Conservation (phyloP, 2,113 vertebrate species). For the Gracilinanus agilis region DNA sequence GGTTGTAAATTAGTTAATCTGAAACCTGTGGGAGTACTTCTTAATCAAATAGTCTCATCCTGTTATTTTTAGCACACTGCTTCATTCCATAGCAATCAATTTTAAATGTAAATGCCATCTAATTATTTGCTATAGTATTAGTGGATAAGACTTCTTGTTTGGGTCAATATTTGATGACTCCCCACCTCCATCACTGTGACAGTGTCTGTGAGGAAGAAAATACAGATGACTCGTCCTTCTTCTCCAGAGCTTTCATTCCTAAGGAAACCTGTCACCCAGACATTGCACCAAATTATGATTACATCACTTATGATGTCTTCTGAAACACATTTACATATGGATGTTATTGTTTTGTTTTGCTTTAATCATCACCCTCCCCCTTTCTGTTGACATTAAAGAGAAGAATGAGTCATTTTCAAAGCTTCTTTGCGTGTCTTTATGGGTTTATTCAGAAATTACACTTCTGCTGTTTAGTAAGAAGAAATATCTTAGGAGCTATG, state of each 20-base stretch:
- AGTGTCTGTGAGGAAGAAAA: neutral
- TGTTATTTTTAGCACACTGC: conserved; percentile 3
- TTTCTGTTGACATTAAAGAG: conserved; percentile 13
- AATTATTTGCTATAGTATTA: neutral
- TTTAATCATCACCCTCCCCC: neutral
- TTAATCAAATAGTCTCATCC: neutral
- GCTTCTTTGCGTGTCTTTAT: neutral
- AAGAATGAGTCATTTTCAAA: conserved; percentile 1
- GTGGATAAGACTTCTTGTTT: neutral
- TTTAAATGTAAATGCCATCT: neutral
- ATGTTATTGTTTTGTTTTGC: neutral
- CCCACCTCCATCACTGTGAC: neutral
- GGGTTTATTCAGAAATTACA: neutral
- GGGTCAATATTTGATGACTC: neutral
- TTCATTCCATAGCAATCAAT: conserved; percentile 38
- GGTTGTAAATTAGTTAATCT: neutral
- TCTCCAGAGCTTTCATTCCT: neutral
- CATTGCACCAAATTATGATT: neutral
- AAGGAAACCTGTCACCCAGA: neutral
- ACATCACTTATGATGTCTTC: neutral
- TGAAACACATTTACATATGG: neutral
- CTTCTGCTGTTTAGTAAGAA: conserved; percentile 1
- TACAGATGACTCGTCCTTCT: neutral
- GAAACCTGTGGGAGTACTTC: neutral
- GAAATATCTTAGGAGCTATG: neutral